Conservation (phyloP, 2,888 invertebrate genomes). For the Eupithecia tripunctaria region DNA sequence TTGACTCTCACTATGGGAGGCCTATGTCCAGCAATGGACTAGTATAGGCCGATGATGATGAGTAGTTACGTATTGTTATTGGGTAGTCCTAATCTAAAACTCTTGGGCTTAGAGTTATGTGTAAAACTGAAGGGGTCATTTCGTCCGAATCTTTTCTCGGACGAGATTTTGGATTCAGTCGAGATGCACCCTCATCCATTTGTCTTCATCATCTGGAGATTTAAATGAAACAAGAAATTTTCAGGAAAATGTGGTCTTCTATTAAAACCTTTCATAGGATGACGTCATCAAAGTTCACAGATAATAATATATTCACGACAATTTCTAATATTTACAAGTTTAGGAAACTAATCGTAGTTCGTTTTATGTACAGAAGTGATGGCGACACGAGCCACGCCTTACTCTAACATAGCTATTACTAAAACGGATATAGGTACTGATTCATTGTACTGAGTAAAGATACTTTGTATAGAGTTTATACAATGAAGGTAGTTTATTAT, state of each 20-base stretch:
- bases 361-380: conserved; percentile 33
- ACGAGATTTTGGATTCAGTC: too few species aligned
- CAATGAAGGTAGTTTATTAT: background rate
- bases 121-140: too few species aligned
- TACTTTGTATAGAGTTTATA: background rate
- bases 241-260: conserved; percentile 74
- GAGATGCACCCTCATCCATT: too few species aligned
- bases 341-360: conserved; percentile 45
- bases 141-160: too few species aligned
- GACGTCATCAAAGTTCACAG: conserved; percentile 67
- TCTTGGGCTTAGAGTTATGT: too few species aligned
- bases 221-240: conserved; percentile 47
- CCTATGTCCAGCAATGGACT: too few species aligned
- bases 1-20: too few species aligned
- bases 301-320: conserved; percentile 62
- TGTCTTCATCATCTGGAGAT: background rate
- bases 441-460: background rate
- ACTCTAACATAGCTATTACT: background rate
- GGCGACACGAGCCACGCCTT: background rate
- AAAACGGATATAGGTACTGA: background rate
- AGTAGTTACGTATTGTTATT: too few species aligned
- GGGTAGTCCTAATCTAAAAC: too few species aligned
- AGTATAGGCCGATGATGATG: too few species aligned
- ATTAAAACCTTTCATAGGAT: conserved; percentile 70
- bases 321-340: conserved; percentile 68